These are phyloP conservation scores for Geococcyx californianus DNA, from an alignment of 2,113 vertebrate genomes.

Conservation along the genomic window DNA sequence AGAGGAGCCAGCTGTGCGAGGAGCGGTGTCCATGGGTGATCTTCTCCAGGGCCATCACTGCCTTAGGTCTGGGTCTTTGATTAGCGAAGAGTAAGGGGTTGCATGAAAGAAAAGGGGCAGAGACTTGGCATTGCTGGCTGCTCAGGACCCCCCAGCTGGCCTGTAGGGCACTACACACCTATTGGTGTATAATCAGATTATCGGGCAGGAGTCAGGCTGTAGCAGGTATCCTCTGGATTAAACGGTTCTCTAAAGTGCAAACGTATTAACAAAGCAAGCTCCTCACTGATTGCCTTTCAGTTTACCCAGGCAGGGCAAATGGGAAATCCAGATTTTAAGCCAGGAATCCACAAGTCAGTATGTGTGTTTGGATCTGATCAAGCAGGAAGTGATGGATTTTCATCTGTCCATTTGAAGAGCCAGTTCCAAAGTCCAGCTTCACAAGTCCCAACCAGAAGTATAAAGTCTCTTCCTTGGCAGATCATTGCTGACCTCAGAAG, in stretches of 20 bases:
- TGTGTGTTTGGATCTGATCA: background rate
- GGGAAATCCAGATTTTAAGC: background rate
- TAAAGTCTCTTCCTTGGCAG: background rate
- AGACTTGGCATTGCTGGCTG: background rate
- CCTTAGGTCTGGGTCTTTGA: background rate
- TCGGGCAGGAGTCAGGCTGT: background rate
- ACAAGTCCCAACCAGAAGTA: background rate
- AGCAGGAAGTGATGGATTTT: background rate
- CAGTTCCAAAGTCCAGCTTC: fast-evolving
- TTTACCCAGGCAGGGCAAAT: background rate
- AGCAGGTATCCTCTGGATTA: background rate
- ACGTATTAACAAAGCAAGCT: conserved; percentile 23
- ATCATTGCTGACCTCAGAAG: background rate
- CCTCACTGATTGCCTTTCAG: background rate
- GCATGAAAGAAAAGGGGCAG: background rate
- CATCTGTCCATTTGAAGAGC: background rate
- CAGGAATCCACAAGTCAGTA: background rate
- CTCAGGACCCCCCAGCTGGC: background rate
- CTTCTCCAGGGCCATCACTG: background rate
- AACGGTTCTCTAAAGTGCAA: background rate
- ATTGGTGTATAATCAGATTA: conserved; percentile 8
- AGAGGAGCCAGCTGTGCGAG: background rate
- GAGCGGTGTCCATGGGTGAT: fast-evolving
- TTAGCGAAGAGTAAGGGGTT: background rate
- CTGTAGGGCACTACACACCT: background rate